Evolutionary conservation across 2,888 invertebrate species (phyloP), one percentile per base, ranked within the genome.

Genomic region (Cephonodes hylas): DNA sequence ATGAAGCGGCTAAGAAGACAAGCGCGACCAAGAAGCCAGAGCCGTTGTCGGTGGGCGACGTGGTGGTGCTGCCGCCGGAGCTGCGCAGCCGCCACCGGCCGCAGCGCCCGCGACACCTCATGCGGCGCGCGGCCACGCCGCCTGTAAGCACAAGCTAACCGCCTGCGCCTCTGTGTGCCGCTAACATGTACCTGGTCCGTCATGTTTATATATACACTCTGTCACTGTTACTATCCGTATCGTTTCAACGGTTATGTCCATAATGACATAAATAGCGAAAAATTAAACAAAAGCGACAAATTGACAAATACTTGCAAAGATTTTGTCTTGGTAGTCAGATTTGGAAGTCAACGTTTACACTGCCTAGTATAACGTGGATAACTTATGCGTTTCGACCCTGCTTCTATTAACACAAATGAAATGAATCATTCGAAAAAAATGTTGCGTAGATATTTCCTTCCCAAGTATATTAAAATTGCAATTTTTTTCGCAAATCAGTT

Each of bases 91-190:
- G 91, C 59, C 89, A 84, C 66, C 85, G 88, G 59, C 82, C 83
- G 70, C 86, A 81, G 81, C 85, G 85, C 64, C 88, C 87, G 74
- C 85, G 91, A 42, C 94, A 86, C 79, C 93, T 84, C 81, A 86
- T 81, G 88, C 92, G 91, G 85, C 93, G 86, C 72, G 93, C 93
- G 85, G 84, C 79, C 76, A 93, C 93, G 90, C 93, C 93, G 91
- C 93, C 93, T 83, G 93, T 93, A 93, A 93, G 93, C 90, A 85
- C 88, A 79, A 78, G 85, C 88, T 88, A 88, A 85, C 79, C 81
- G 86, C 83, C 88, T 85, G 85, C 82, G 85, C 81, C 79, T 86
- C 84, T 88, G 89, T 88, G 88, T 89, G 87, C 86, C 79, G 88
- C 89, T 91, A 91, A 91, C 88, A 83, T 73, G 79, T 70, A 83